Percentiles rank a stretch among this genome's conserved stretches.
phyloP scores from a whole-genome alignment of 2,888 invertebrate species.

The Idaea biselata region DNA sequence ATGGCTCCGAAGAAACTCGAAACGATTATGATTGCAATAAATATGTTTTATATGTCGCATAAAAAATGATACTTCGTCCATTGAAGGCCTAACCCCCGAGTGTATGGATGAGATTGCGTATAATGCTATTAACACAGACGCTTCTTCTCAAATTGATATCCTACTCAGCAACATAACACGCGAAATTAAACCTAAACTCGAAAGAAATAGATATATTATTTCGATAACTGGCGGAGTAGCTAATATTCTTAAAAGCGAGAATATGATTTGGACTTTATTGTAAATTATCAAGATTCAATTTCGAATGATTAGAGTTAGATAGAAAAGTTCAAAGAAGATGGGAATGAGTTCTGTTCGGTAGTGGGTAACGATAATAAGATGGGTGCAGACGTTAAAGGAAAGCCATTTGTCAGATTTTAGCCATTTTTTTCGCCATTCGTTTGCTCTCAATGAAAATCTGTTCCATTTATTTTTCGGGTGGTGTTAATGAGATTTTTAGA shows the following conservation, averaged over 20 bases:
- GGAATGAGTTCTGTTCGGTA: conserved; percentile 79
- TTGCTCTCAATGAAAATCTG: conserved; percentile 76
- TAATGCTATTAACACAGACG: conserved; percentile 82
- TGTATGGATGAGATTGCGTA: conserved; percentile 81
- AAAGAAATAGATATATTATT: conserved; percentile 39
- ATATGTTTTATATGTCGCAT: conserved; percentile 80
- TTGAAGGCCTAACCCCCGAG: conserved; percentile 75
- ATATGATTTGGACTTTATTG: conserved; percentile 40
- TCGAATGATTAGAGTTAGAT: conserved; percentile 35
- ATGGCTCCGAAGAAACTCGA: conserved; percentile 69
- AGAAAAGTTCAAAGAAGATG: conserved; percentile 62
- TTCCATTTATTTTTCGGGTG: conserved; percentile 71
- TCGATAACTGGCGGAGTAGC: conserved; percentile 25
- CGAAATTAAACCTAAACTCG: conserved; percentile 42
- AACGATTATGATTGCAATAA: conserved; percentile 78
- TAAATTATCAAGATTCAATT: conserved; percentile 33
- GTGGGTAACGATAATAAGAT: conserved; percentile 80
- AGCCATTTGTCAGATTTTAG: conserved; percentile 79
- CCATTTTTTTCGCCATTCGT: conserved; percentile 75
- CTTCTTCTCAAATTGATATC: conserved; percentile 81
- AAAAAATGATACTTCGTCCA: conserved; percentile 75
- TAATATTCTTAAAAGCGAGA: conserved; percentile 36
- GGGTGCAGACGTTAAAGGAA: conserved; percentile 81
- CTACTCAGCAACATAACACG: conserved; percentile 41
- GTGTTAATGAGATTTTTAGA: conserved; percentile 64